A percentile compares a stretch with the other conserved stretches of the same genome.
Conservation (phyloP, 2,888 invertebrate genomes). For the Altica lythri region DNA sequence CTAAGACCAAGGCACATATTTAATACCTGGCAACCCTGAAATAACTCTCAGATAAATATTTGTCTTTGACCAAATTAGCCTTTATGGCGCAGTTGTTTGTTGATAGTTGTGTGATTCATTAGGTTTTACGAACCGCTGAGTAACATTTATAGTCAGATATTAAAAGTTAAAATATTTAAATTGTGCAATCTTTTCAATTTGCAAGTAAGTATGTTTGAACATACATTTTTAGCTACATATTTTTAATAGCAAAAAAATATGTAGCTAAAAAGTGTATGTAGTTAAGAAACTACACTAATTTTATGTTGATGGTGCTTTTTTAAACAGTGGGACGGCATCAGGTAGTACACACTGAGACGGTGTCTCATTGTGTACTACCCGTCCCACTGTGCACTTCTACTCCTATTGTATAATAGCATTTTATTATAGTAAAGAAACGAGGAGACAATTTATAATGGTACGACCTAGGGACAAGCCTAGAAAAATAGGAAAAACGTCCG, state of each 20-base stretch:
- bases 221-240: neutral
- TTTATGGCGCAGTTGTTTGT: too few species aligned
- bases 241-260: neutral
- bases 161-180: neutral
- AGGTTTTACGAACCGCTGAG: neutral
- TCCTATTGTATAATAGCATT: too few species aligned
- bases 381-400: neutral
- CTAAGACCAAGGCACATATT: neutral
- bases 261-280: too few species aligned
- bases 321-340: neutral
- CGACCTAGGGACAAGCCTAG: neutral
- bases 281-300: neutral
- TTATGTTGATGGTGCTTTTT: neutral
- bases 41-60: neutral
- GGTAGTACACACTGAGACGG: neutral
- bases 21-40: too few species aligned
- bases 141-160: neutral
- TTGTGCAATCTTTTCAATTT: neutral
- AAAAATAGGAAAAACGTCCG: conserved; percentile 3
- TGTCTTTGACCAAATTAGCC: neutral
- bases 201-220: neutral
- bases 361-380: neutral
- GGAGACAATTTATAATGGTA: neutral
- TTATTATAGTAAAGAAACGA: neutral
- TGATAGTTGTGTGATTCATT: neutral